These are phyloP conservation scores for Zosterops borbonicus DNA, from an alignment of 2,113 vertebrate species.

Conservation along the genomic window DNA sequence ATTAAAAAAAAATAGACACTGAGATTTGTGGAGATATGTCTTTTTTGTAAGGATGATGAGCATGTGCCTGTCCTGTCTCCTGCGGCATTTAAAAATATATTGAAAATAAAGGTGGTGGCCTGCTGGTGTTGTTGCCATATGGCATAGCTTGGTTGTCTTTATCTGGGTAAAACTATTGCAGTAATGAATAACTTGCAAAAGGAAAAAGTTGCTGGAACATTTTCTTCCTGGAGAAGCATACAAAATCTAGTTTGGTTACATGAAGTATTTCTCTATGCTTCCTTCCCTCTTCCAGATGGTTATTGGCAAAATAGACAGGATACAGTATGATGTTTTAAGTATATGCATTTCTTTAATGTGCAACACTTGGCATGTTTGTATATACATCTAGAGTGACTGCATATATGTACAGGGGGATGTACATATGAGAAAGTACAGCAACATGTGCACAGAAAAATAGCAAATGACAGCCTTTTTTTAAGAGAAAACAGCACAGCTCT, in stretches of 20 bases:
- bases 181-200: background rate
- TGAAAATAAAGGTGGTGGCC: background rate
- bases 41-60: background rate
- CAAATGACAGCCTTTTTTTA: background rate
- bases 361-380: constrained; percentile 35
- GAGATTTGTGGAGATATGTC: background rate
- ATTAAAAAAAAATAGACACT: background rate
- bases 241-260: background rate
- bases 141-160: background rate
- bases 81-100: background rate
- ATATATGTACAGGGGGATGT: background rate
- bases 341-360: background rate
- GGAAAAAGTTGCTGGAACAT: background rate
- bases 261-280: background rate
- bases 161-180: background rate
- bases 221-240: background rate
- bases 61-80: background rate
- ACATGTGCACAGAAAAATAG: background rate
- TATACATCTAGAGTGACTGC: background rate
- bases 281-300: constrained; percentile 4
- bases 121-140: background rate
- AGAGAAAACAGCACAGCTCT: background rate
- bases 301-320: constrained; percentile 32
- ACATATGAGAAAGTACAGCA: background rate
- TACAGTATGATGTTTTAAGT: constrained; percentile 20